Evolutionary conservation across 2,113 vertebrate species (phyloP).

Genomic region (Anas platyrhynchos): DNA sequence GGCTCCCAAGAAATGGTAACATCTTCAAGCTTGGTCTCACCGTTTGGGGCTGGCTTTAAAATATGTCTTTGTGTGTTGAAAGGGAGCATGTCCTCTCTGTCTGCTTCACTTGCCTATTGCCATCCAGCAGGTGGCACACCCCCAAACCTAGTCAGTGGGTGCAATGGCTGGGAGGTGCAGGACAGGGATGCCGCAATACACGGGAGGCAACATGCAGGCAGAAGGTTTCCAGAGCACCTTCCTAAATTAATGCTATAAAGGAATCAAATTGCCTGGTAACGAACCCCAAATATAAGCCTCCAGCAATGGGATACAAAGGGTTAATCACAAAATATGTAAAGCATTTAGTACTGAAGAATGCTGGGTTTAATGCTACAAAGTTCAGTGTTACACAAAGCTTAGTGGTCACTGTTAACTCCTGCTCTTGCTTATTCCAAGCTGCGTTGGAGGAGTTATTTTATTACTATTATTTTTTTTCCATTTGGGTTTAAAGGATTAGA

Average conservation of each 20-base stretch:
- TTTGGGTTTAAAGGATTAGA: conserved; percentile 67
- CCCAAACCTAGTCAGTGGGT: neutral
- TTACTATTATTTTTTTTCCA: neutral
- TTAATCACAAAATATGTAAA: conserved; percentile 69
- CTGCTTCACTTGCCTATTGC: neutral
- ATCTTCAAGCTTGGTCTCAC: neutral
- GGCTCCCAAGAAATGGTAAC: neutral
- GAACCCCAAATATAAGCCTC: neutral
- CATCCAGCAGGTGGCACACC: neutral
- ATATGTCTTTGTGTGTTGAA: neutral
- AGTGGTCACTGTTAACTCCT: conserved; percentile 42
- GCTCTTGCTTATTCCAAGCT: neutral
- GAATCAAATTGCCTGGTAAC: rapidly evolving
- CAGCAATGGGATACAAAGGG: neutral
- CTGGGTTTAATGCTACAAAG: conserved; percentile 60
- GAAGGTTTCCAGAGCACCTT: neutral
- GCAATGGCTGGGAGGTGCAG: rapidly evolving
- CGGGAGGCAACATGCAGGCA: neutral
- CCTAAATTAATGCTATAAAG: neutral
- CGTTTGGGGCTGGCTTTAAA: neutral
- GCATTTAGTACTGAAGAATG: conserved; percentile 20
- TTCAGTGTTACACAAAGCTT: conserved; percentile 18
- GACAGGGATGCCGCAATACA: rapidly evolving
- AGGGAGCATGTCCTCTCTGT: neutral
- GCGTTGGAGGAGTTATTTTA: conserved; percentile 2